Evolutionary conservation across 1,140 invertebrate genomes (phyloP).

Genomic region (Apocrypta bakeri): DNA sequence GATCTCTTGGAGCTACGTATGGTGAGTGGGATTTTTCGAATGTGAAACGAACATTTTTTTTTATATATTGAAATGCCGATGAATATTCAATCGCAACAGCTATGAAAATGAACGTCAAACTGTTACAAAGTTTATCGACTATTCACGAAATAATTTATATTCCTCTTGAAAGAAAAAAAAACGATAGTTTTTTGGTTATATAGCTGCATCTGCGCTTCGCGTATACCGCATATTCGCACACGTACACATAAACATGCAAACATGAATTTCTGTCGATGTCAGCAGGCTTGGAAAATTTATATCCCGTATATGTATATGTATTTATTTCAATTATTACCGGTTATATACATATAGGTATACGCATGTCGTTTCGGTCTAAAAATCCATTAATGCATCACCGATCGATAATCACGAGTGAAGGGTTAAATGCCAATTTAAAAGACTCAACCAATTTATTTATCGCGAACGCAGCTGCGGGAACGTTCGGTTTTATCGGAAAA

Average conservation of each 20-base stretch:
- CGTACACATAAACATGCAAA: too few species aligned
- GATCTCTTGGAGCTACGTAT: too few species aligned
- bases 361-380: background rate
- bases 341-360: background rate
- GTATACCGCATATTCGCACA: background rate
- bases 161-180: background rate
- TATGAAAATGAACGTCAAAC: constrained; percentile 43
- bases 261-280: background rate
- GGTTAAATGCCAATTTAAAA: background rate
- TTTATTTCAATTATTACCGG: constrained; percentile 8
- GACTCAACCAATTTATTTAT: background rate
- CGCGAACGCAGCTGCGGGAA: background rate
- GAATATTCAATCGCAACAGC: background rate
- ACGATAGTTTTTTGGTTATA: background rate
- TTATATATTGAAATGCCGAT: background rate
- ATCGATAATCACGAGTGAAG: background rate
- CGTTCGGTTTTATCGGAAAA: too few species aligned
- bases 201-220: constrained; percentile 49
- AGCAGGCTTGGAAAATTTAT: background rate
- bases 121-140: constrained; percentile 37
- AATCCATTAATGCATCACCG: background rate
- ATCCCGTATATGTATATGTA: too few species aligned
- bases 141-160: background rate
- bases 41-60: background rate
- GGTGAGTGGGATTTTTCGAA: too few species aligned